Evolutionary conservation across 2,113 vertebrate genomes (phyloP).

Genomic region (Clupea harengus): DNA sequence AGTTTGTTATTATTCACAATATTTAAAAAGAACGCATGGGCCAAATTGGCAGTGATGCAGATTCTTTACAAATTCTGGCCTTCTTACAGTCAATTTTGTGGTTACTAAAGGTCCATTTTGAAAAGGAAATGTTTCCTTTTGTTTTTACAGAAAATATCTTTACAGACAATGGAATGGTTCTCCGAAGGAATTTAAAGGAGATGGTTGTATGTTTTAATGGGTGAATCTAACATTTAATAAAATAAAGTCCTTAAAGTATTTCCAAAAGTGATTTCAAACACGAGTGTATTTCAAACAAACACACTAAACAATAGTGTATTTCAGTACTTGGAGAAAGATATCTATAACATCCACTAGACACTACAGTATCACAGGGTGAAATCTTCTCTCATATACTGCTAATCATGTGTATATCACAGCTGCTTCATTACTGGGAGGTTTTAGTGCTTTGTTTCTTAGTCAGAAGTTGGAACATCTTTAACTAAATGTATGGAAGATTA

Average conservation of each 20-base stretch:
- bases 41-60: neutral
- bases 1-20: slow-evolving; percentile 49
- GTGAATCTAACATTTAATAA: neutral
- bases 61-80: neutral
- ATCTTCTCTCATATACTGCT: neutral
- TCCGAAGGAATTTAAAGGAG: neutral
- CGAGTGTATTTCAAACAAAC: neutral
- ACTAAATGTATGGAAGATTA: neutral
- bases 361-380: too few species aligned
- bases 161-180: neutral
- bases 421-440: too few species aligned
- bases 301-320: neutral
- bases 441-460: too few species aligned
- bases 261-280: neutral
- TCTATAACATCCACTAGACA: neutral
- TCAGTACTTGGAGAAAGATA: neutral
- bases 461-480: neutral
- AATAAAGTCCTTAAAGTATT: neutral
- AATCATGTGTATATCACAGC: too few species aligned
- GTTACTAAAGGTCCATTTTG: neutral
- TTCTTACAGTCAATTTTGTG: neutral
- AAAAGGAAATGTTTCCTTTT: neutral
- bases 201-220: neutral
- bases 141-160: slow-evolving; percentile 10
- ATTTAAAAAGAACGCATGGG: slow-evolving; percentile 9